A percentile compares a stretch with the other conserved stretches of the same genome.
Conservation (phyloP, 2,888 invertebrate species). For the Dynastes maya region DNA sequence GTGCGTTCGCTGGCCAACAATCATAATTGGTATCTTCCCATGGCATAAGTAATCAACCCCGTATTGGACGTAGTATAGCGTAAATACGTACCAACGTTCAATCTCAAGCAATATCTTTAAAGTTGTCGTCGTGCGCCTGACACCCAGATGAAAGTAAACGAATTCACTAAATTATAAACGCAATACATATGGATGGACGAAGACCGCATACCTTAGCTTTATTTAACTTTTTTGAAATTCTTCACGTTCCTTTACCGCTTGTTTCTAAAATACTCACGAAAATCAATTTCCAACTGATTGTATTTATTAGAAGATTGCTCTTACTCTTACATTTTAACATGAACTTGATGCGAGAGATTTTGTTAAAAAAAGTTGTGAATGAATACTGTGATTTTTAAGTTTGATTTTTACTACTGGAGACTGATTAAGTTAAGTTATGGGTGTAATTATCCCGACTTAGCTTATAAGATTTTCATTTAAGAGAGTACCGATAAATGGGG, state of each 20-base stretch:
- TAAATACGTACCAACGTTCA: background rate
- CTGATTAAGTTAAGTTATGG: no score
- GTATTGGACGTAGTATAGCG: conserved; percentile 1
- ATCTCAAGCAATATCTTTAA: conserved; percentile 3
- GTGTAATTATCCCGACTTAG: no score
- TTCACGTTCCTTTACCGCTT: background rate
- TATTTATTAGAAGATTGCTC: no score
- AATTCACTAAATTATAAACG: conserved; percentile 19
- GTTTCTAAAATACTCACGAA: conserved; percentile 58
- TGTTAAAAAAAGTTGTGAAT: no score
- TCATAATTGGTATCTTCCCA: conserved; percentile 56
- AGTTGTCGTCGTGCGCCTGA: conserved; percentile 18
- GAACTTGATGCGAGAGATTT: no score
- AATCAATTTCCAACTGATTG: background rate
- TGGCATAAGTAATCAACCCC: conserved; percentile 54
- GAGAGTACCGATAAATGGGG: no score
- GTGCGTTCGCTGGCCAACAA: conserved; percentile 48
- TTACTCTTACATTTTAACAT: no score
- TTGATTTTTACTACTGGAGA: no score
- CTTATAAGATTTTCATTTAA: no score
- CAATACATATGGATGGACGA: conserved; percentile 18
- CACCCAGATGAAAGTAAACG: conserved; percentile 21
- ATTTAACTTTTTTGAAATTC: background rate
- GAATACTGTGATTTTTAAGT: no score
- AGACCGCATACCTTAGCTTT: background rate